These are phyloP conservation scores for Cryptocephalus moraei DNA, from an alignment of 2,888 invertebrate species.

Conservation along the genomic window DNA sequence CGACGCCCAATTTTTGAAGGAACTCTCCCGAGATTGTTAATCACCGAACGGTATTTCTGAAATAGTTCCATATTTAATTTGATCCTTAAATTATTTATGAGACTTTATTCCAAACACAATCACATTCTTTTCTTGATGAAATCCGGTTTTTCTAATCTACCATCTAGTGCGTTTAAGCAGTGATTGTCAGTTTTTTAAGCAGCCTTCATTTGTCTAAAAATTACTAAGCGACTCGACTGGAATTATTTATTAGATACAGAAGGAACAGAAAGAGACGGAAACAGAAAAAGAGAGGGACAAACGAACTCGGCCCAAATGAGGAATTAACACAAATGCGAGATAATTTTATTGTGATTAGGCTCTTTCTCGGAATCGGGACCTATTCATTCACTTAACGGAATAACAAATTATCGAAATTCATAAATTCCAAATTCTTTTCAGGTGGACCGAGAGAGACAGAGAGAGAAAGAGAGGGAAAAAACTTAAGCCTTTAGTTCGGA, in stretches of 20 bases:
- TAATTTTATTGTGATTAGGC: neutral
- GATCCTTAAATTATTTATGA: conserved; percentile 16
- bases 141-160: conserved; percentile 17
- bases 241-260: neutral
- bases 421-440: no score
- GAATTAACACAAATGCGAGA: neutral
- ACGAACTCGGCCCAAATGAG: neutral
- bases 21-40: neutral
- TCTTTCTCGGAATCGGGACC: neutral
- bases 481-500: no score
- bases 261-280: neutral
- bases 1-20: no score
- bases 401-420: no score
- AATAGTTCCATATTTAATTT: neutral
- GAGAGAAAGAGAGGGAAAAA: no score
- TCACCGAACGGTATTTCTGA: neutral
- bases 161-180: conserved; percentile 13
- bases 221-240: neutral
- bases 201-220: conserved; percentile 16
- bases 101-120: conserved; percentile 17
- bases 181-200: conserved; percentile 18
- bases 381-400: no score
- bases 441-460: no score
- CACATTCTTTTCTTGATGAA: conserved; percentile 16
- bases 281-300: neutral